Evolutionary conservation across 2,113 vertebrate genomes (phyloP).

Genomic region (Scartelaos histophorus): DNA sequence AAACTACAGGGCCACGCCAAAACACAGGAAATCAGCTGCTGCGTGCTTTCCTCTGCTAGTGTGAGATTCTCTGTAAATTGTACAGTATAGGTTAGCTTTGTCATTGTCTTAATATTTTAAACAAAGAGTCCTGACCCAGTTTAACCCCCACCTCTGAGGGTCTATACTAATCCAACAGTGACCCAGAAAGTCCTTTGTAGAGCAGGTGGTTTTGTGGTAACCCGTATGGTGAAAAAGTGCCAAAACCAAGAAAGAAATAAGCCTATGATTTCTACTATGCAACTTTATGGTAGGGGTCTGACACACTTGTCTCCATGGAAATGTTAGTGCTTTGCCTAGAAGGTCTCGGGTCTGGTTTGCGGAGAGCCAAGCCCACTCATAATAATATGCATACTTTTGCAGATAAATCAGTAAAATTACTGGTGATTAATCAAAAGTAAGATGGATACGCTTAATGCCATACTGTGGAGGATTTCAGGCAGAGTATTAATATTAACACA

Average conservation of each 20-base stretch:
- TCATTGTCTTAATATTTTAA: conserved; percentile 17
- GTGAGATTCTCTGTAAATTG: conserved; percentile 20
- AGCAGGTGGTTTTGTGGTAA: conserved; percentile 68
- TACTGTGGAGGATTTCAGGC: too few relatives aligned
- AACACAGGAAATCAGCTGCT: conserved; percentile 64
- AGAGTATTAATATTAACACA: too few relatives aligned
- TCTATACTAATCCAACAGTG: conserved; percentile 57
- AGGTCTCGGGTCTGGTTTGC: too few relatives aligned
- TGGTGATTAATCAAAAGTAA: too few relatives aligned
- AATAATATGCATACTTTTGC: too few relatives aligned
- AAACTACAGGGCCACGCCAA: conserved; percentile 38
- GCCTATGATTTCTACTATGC: background rate
- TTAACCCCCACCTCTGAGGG: conserved; percentile 48
- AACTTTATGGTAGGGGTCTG: too few relatives aligned
- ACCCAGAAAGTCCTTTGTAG: conserved; percentile 63
- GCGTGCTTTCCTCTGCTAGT: conserved; percentile 46
- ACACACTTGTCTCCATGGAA: too few relatives aligned
- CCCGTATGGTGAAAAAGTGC: conserved; percentile 52
- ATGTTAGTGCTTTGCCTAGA: too few relatives aligned
- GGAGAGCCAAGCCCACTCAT: too few relatives aligned
- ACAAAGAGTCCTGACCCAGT: conserved; percentile 51
- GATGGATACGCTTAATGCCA: too few relatives aligned
- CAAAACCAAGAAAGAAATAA: background rate
- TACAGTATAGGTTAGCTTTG: conserved; percentile 8
- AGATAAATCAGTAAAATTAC: too few relatives aligned